Evolutionary conservation across 2,797 vertebrate genomes (phyloP).

Genomic region (Danio albolineatus): DNA sequence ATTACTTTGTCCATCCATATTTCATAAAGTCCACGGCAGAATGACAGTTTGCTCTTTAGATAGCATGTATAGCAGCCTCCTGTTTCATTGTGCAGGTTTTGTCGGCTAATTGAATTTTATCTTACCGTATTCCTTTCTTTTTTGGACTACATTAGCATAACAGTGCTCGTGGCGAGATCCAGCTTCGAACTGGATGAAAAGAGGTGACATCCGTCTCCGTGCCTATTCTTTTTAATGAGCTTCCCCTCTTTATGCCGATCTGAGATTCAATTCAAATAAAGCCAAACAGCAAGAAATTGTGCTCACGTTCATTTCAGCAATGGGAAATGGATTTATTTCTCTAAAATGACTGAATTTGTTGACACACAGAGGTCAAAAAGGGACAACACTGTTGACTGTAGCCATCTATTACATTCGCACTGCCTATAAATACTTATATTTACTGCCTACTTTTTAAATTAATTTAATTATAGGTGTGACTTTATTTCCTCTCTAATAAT

Average conservation of each 20-base stretch:
- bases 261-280: constrained; percentile 41
- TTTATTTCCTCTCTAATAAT: too few relatives aligned
- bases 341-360: constrained; percentile 21
- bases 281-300: constrained; percentile 8
- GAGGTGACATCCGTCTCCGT: constrained; percentile 30
- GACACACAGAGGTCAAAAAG: constrained; percentile 35
- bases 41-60: constrained; percentile 30
- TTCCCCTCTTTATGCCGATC: constrained; percentile 3
- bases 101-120: constrained; percentile 44
- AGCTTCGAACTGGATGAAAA: constrained; percentile 30
- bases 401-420: too few relatives aligned
- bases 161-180: constrained; percentile 17
- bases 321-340: too few relatives aligned
- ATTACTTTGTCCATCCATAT: constrained; percentile 17
- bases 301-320: constrained; percentile 24
- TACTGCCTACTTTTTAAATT: too few relatives aligned
- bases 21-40: constrained; percentile 13
- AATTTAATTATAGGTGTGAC: too few relatives aligned
- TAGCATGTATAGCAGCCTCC: constrained; percentile 15
- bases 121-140: constrained; percentile 34
- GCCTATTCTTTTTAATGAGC: constrained; percentile 35
- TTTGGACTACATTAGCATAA: constrained; percentile 40
- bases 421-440: too few relatives aligned
- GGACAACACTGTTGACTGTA: not conserved
- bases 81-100: constrained; percentile 37